These are phyloP conservation scores for Morphnarchus princeps DNA, from an alignment of 2,113 vertebrate genomes.

Conservation along the genomic window DNA sequence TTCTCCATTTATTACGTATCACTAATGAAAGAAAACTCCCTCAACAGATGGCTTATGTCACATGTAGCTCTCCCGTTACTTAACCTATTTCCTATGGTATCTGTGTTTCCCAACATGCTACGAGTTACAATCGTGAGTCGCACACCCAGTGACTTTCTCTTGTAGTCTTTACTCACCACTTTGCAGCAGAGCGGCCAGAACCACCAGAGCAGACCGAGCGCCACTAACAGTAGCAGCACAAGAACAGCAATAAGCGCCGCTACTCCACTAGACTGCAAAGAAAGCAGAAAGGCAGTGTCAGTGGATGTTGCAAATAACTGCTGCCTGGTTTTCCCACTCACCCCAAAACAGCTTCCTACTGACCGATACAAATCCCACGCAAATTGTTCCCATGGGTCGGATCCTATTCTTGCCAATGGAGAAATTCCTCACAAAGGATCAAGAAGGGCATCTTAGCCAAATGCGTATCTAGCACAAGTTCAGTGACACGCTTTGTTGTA, in stretches of 20 bases:
- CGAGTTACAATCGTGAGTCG: neutral
- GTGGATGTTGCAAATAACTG: neutral
- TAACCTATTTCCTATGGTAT: neutral
- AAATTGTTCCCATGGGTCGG: neutral
- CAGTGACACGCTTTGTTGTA: neutral
- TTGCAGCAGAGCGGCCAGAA: conserved; percentile 97
- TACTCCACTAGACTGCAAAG: conserved; percentile 76
- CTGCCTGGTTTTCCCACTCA: neutral
- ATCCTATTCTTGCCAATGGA: neutral
- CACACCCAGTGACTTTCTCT: neutral
- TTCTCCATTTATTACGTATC: neutral
- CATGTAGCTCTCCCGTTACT: neutral
- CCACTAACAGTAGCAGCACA: conserved; percentile 79
- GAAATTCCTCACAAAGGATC: neutral
- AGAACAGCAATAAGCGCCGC: conserved; percentile 82
- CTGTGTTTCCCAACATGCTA: neutral
- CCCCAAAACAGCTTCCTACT: neutral
- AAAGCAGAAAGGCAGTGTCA: neutral
- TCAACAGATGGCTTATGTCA: neutral
- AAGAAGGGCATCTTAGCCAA: neutral
- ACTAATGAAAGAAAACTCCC: neutral
- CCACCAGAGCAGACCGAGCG: conserved; percentile 90
- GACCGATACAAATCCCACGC: neutral
- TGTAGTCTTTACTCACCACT: conserved; percentile 82
- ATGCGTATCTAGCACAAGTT: neutral